Base-by-base conservation (phyloP, 2,797 vertebrate species). In the Notolabrus celidotus region DNA sequence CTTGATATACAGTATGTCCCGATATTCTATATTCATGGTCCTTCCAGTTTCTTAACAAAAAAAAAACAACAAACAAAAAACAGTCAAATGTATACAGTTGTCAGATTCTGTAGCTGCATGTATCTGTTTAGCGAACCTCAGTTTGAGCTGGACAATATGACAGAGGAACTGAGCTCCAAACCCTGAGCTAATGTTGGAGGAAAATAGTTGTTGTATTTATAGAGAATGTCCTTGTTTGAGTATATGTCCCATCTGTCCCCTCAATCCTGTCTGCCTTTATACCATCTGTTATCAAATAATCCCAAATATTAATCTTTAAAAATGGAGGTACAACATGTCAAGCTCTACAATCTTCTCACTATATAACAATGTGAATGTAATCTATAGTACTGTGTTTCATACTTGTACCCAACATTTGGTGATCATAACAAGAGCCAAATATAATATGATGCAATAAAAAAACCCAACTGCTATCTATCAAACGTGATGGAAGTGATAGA, bases 401-500 rank as follows among this genome's bases (percentile, higher is more conserved):
- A 75, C 42, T 10, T 57, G 19, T 4, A 10, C 60, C 3, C 38
- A 31, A 51, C 43, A 49, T 74, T 66, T 45, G 25, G 36, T 6
- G 3, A 59, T 25, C 14, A 42, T 46, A 66, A 52, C 9, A 7
- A 36, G 67, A 62, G 45, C 54, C 52, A 50, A 56, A 73, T 29
- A 47, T 53, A 22, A 70, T 36, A 45, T 71, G 62, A 67, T 42
- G 41, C 60, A 64, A 59, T 62, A 54, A 58, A 65, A 58, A 65
- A 77, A 71, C 59, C 11, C 46, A 52, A 49, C 42, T 64, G 14
- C 52, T n/a, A 80, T 82, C 61, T 49, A 60, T 87, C 83, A 81
- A 50, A 64, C 4, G 4, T 39, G 72, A 73, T 65, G 47, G 51
- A 79, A 71, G 69, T 41, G 65, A 76, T 66, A 57, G 65, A 80